Evolutionary conservation across 2,888 invertebrate species (phyloP), one percentile per base, ranked within the genome.

Genomic region (Lasioglossum zephyrum): DNA sequence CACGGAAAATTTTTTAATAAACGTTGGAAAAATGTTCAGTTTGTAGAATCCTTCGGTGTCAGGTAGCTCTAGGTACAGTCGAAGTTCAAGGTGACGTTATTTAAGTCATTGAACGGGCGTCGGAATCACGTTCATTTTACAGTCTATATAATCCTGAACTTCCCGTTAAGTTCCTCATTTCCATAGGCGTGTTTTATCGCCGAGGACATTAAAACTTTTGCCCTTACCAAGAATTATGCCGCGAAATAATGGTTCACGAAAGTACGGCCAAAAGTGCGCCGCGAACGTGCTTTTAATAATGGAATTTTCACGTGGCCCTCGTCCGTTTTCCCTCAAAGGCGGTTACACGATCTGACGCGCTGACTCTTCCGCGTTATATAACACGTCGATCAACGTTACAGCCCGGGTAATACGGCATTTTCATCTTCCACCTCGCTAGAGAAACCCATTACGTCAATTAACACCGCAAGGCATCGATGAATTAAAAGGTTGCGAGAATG

Each of bases 131-230:
- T 82, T 77, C 76, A 82, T 84, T 84, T 84, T 82, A 84, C 81
- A 84, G 81, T 84, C 83, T 84, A 84, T 84, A 84, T 84, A 81
- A 84, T 84, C 76, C 72, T 66, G 53, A 84, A 84, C 73, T 84
- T 81, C 77, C 72, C 78, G 70, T 82, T 82, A 74, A 78, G 75
- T 75, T 82, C 72, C 75, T 73, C 78, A 73, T 85, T 78, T 85
- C 83, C 83, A 82, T 82, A 82, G 82, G 78, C 82, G 72, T 82
- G 78, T 82, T 85, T 85, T 85, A 85, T 85, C 85, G 79, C 69
- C 31, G 69, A 41, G 79, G 73, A 83, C 85, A 78, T 85, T 85
- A 83, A 79, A 85, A 83, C 79, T 78, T 83, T 82, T 63, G 78
- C 78, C 77, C 79, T 76, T 73, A 39, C 73, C 69, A 41, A 77